Conservation (phyloP, 2,888 invertebrate species). For the Dynastes grantii region DNA sequence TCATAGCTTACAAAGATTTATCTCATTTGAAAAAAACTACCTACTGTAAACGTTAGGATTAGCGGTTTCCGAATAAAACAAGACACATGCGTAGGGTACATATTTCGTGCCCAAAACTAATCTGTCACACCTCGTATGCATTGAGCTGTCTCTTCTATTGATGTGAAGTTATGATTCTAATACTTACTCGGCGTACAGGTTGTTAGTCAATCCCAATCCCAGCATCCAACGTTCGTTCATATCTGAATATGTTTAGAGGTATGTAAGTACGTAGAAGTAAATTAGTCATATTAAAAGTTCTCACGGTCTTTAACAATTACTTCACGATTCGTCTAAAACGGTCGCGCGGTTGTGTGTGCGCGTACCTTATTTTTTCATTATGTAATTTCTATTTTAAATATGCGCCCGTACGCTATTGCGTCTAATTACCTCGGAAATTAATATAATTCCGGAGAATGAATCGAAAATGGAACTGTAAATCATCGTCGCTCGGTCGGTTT, state of each 20-base stretch:
- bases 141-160: neutral
- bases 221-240: neutral
- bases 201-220: neutral
- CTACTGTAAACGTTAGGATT: too few species aligned
- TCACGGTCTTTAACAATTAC: slow-evolving; percentile 48
- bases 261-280: slow-evolving; percentile 13
- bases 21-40: too few species aligned
- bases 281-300: slow-evolving; percentile 41
- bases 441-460: slow-evolving; percentile 15
- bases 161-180: neutral
- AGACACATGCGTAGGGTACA: too few species aligned
- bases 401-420: slow-evolving; percentile 2
- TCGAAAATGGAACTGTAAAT: neutral
- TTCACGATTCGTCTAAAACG: slow-evolving; percentile 36
- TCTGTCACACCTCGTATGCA: too few species aligned
- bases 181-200: neutral
- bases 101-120: too few species aligned
- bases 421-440: slow-evolving; percentile 24
- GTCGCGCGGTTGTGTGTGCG: neutral
- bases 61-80: too few species aligned
- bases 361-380: slow-evolving; percentile 29
- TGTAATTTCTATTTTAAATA: slow-evolving; percentile 44
- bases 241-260: neutral
- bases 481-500: too few species aligned
- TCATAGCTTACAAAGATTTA: too few species aligned